Conservation (phyloP, 1,140 invertebrate species). For the Metopolophium dirhodum region DNA sequence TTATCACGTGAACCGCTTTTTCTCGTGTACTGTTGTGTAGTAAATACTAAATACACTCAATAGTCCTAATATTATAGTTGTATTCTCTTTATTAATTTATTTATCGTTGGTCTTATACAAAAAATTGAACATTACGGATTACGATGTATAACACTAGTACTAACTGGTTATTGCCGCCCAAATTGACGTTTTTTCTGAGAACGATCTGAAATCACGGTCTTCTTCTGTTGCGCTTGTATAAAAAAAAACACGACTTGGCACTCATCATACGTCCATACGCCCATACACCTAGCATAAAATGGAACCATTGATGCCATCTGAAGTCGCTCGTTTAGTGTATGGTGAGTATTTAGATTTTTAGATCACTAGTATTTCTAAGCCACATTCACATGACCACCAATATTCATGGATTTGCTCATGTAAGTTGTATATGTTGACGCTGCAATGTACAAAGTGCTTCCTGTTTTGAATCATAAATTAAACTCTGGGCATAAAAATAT, state of each 20-base stretch:
- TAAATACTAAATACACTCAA: neutral
- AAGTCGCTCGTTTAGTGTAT: slow-evolving; percentile 39
- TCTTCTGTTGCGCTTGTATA: neutral
- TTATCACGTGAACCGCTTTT: slow-evolving; percentile 43
- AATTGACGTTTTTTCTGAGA: neutral
- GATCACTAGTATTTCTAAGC: too few species aligned
- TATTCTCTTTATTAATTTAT: neutral
- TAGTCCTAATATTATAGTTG: neutral
- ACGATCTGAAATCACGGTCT: neutral
- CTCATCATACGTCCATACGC: neutral
- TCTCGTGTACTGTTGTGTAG: neutral
- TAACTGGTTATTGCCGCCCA: neutral
- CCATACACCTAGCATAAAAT: neutral
- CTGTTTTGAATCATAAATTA: neutral
- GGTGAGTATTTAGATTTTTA: neutral
- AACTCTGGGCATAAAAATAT: neutral
- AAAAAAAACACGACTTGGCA: neutral
- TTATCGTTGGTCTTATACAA: neutral
- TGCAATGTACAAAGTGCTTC: neutral
- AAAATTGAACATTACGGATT: neutral
- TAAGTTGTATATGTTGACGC: neutral
- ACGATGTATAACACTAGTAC: neutral
- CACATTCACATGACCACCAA: too few species aligned
- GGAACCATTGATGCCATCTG: slow-evolving; percentile 45
- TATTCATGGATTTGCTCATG: neutral